These are phyloP conservation scores for Aythya baeri DNA, from an alignment of 2,113 vertebrate species.

Conservation along the genomic window DNA sequence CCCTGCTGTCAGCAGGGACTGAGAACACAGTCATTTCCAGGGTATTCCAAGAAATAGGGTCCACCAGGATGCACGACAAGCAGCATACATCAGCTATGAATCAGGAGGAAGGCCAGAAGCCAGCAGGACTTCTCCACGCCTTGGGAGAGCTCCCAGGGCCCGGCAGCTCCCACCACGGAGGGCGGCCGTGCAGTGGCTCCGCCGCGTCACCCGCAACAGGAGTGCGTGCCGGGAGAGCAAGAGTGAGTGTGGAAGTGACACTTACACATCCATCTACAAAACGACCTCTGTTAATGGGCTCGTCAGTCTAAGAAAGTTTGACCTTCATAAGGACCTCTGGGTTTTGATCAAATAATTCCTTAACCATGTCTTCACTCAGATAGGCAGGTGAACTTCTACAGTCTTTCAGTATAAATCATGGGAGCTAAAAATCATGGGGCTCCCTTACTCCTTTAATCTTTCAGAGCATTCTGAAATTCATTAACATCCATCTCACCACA, in stretches of 20 bases:
- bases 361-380: not conserved
- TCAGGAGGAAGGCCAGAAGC: fast-evolving
- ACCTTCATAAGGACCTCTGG: not conserved
- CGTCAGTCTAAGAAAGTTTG: not conserved
- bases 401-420: not conserved
- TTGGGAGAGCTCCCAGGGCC: not conserved
- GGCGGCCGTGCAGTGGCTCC: not conserved
- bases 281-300: not conserved
- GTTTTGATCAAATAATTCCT: not conserved
- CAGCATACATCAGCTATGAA: not conserved
- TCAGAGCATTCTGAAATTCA: not conserved
- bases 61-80: not conserved
- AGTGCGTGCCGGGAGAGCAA: fast-evolving
- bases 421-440: not conserved
- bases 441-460: not conserved
- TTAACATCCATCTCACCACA: not conserved
- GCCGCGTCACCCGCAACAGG: fast-evolving
- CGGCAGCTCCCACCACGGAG: fast-evolving
- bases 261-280: not conserved
- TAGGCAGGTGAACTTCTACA: not conserved
- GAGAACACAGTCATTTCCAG: not conserved
- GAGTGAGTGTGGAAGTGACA: too few species aligned
- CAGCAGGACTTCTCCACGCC: not conserved
- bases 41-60: not conserved
- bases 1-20: not conserved